phyloP scores from a whole-genome alignment of 2,113 vertebrate species.

The Microcebus ravelobensis region DNA sequence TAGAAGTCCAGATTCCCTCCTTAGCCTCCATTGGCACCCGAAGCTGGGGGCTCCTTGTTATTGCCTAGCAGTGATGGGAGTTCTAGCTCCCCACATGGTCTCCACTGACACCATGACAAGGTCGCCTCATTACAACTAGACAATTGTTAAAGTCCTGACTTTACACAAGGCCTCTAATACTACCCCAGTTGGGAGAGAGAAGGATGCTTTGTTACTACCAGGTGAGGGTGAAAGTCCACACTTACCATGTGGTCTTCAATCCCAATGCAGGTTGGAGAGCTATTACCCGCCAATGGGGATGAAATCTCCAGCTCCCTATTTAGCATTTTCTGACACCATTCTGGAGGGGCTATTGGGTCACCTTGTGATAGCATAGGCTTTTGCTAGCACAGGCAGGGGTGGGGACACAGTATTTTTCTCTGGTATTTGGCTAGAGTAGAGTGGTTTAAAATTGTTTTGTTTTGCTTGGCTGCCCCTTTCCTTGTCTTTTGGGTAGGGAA shows the following conservation, averaged over 20 bases:
- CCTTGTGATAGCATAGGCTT: background rate
- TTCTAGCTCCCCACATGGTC: background rate
- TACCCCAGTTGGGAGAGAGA: fast-evolving
- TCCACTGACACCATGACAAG: background rate
- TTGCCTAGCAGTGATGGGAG: background rate
- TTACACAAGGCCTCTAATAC: background rate
- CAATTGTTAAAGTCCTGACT: background rate
- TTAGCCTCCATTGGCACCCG: background rate
- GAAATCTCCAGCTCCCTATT: background rate
- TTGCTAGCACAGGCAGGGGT: too few species aligned
- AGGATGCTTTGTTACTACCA: background rate
- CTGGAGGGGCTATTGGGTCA: background rate
- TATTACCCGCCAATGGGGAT: background rate
- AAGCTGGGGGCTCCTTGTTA: background rate
- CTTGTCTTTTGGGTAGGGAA: background rate
- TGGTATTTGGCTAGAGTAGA: background rate
- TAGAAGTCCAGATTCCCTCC: too few species aligned
- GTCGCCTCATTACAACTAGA: background rate
- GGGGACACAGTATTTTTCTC: too few species aligned
- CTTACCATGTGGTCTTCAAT: background rate
- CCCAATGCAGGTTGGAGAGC: background rate
- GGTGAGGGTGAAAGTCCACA: background rate
- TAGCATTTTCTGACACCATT: background rate
- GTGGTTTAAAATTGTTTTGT: background rate
- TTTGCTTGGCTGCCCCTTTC: background rate